A percentile compares a stretch with the other conserved stretches of the same genome.
Conservation (phyloP, 2,797 vertebrate species). For the Hylomyscus alleni region DNA sequence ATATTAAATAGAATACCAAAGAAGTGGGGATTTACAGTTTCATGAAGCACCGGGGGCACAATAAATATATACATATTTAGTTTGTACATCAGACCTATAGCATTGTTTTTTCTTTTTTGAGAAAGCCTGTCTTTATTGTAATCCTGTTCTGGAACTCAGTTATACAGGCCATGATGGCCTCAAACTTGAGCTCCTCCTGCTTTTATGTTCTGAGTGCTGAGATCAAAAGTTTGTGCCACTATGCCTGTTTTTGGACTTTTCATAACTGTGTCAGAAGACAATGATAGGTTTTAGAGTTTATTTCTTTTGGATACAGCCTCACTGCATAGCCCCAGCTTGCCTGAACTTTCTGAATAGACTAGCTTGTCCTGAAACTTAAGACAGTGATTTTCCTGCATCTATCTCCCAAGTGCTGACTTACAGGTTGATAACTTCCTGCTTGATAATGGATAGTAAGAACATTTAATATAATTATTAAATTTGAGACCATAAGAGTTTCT, state of each 20-base stretch:
- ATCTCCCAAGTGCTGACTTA: not conserved
- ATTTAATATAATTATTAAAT: conserved; percentile 4
- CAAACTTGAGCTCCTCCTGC: not conserved
- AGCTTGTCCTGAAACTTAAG: not conserved
- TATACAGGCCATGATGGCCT: not conserved
- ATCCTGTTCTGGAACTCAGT: not conserved
- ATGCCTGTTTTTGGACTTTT: not conserved
- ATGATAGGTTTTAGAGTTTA: not conserved
- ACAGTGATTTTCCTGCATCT: not conserved
- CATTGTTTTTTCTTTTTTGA: not conserved
- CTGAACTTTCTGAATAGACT: not conserved
- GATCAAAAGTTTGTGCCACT: not conserved
- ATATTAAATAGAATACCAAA: conserved; percentile 28
- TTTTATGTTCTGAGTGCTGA: not conserved
- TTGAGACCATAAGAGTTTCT: not conserved
- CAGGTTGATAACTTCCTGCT: not conserved
- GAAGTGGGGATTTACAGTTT: not conserved
- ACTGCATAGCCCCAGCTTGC: not conserved
- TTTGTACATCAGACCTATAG: not conserved
- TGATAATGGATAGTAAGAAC: conserved; percentile 27
- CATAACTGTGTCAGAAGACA: not conserved
- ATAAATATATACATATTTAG: not conserved
- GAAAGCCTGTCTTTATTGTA: not conserved
- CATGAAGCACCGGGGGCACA: not conserved
- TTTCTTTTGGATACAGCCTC: not conserved